Base-by-base conservation (phyloP, 30 jellyfish, hydroid and myxozoan species). In the Chrysaora quinquecirrha region DNA sequence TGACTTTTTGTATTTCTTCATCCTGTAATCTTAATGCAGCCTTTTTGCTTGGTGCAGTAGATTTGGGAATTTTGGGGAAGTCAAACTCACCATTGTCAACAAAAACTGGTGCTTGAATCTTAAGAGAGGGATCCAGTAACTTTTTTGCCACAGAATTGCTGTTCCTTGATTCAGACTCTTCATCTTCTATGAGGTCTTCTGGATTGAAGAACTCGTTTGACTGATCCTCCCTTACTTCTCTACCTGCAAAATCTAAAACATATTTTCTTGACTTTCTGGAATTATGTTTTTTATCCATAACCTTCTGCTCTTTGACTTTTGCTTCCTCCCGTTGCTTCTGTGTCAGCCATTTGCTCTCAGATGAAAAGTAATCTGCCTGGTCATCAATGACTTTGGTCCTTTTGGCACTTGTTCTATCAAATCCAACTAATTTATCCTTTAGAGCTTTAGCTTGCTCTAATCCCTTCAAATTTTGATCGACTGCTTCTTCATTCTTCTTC, bases 311-410 rank as follows among this genome's bases (percentile, higher is more conserved):
- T 48, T 85, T 85, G 70, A 75, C 78, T 69, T 68, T 64, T 14
- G 95, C 87, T 1, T 72, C 93, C n/a, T 56, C 46, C 72, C 91
- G 80, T 64, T 89, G 95, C 70, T 87, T 76, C 30, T 75, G 65
- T 32, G 98, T 54, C 86, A 95, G 31, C 99, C 99, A 95, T 34
- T 93, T 97, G 82, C 92, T 89, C 31, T 86, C 92, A 0, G 95
- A 73, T 12, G 99, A 61, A 54, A 76, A 95, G 63, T 95, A 95
- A 50, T 95, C 99, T 1, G 98, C 96, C 64, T 95, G 97, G 73
- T 95, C 99, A 69, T 95, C 99, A 64, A 89, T 89, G n/a, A 95
- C 99, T 43, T 95, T 89, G 21, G 98, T 95, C 29, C 99, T 74
- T 48, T 90, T 87, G 63, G 99, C 90, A 72, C 98, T 82, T 34